Conservation (phyloP, 2,888 invertebrate species). For the Heliothis peltigera region DNA sequence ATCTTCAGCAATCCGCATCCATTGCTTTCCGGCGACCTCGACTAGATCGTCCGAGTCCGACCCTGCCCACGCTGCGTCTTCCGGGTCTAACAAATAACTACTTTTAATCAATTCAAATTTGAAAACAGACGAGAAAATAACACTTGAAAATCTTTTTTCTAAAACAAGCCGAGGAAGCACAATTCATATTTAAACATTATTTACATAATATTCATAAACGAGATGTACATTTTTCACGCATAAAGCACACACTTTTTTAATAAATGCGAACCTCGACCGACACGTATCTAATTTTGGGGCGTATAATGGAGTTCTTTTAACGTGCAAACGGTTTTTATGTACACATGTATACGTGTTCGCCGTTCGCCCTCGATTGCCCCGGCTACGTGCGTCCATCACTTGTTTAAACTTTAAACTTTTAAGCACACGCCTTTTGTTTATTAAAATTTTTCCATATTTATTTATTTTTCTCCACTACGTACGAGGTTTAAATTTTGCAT, state of each 20-base stretch:
- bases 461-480: not conserved
- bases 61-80: too few species aligned
- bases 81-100: too few species aligned
- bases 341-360: slow-evolving; percentile 63
- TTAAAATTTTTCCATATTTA: slow-evolving; percentile 45
- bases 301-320: slow-evolving; percentile 73
- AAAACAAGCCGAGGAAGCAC: not conserved
- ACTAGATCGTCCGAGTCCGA: too few species aligned
- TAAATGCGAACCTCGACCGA: slow-evolving; percentile 61
- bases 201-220: not conserved
- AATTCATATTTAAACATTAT: not conserved
- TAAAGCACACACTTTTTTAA: slow-evolving; percentile 56
- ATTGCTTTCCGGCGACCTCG: too few species aligned
- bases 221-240: slow-evolving; percentile 20
- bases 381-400: slow-evolving; percentile 47
- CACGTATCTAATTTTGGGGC: slow-evolving; percentile 74
- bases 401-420: slow-evolving; percentile 49
- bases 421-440: slow-evolving; percentile 36
- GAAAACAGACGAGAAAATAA: not conserved
- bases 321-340: slow-evolving; percentile 74
- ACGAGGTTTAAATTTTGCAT: not conserved
- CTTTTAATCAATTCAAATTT: too few species aligned
- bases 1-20: too few species aligned
- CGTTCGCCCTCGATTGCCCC: slow-evolving; percentile 56
- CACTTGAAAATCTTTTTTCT: not conserved